phyloP scores from a whole-genome alignment of 2,888 invertebrate genomes.

The Aethes cnicana region DNA sequence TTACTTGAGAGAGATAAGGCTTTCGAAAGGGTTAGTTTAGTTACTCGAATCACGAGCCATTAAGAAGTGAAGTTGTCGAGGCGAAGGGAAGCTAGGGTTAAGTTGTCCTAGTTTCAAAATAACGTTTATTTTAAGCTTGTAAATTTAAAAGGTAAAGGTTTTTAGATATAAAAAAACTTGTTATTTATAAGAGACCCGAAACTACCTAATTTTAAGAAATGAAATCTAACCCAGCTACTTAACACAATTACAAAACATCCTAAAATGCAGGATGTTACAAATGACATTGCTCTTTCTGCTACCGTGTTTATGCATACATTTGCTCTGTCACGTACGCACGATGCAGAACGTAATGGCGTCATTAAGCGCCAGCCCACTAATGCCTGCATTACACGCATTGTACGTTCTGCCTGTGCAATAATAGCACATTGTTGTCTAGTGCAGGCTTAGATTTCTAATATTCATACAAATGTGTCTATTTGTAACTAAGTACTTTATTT shows the following conservation, averaged over 20 bases:
- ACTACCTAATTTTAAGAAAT: too few species aligned
- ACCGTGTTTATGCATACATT: too few species aligned
- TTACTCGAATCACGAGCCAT: slow-evolving; percentile 2
- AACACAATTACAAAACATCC: too few species aligned
- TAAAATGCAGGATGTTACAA: too few species aligned
- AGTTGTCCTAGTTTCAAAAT: slow-evolving; percentile 5
- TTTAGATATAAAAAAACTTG: too few species aligned
- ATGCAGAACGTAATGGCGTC: slow-evolving; percentile 37
- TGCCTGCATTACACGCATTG: slow-evolving; percentile 30
- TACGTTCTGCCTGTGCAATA: background rate
- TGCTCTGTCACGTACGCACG: slow-evolving; percentile 29
- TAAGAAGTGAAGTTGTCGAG: slow-evolving; percentile 8
- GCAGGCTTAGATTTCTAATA: background rate
- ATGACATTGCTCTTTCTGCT: too few species aligned
- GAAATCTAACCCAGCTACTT: too few species aligned
- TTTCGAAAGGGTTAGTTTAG: slow-evolving; percentile 13
- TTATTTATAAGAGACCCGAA: too few species aligned
- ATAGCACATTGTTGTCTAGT: slow-evolving; percentile 9
- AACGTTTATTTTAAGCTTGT: slow-evolving; percentile 7
- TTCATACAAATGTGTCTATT: background rate
- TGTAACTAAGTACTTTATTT: too few species aligned
- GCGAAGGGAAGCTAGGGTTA: slow-evolving; percentile 8
- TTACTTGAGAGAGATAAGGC: slow-evolving; percentile 17
- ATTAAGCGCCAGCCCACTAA: slow-evolving; percentile 41
- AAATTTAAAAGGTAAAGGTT: too few species aligned